Evolutionary conservation across 92 coral and sea anemone genomes (phyloP).

Genomic region (Bergia puertoricense): DNA sequence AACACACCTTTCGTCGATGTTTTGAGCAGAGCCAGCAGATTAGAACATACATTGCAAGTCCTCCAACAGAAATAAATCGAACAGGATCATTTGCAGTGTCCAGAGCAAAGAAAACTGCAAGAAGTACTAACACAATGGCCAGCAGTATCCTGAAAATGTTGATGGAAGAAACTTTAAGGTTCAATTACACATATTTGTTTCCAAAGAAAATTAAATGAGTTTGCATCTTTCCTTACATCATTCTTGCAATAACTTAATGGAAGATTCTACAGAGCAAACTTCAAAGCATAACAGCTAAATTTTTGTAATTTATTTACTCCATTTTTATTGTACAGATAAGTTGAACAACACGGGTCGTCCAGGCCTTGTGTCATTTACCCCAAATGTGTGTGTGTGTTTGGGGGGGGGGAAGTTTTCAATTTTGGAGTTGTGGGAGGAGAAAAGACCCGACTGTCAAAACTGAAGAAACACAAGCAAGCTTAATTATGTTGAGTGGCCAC

Average conservation of each 20-base stretch:
- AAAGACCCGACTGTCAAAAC: too few species aligned
- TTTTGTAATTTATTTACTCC: background rate
- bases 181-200: background rate
- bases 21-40: constrained; percentile 72
- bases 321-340: background rate
- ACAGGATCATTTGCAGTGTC: constrained; percentile 82
- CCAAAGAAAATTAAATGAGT: too few species aligned
- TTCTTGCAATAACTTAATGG: too few species aligned
- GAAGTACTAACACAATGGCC: constrained; percentile 52
- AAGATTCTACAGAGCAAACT: too few species aligned
- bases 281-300: background rate
- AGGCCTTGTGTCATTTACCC: background rate
- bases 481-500: too few species aligned
- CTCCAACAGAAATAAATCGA: constrained; percentile 75
- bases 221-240: too few species aligned
- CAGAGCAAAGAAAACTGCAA: constrained; percentile 77
- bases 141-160: constrained; percentile 65
- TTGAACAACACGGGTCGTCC: background rate
- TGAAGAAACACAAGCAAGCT: too few species aligned
- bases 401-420: too few species aligned
- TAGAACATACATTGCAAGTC: constrained; percentile 56
- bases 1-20: constrained; percentile 75
- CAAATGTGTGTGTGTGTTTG: background rate
- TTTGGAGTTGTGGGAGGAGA: too few species aligned
- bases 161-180: background rate